Evolutionary conservation across 1,140 invertebrate genomes (phyloP).

Genomic region (Drosophila auraria): DNA sequence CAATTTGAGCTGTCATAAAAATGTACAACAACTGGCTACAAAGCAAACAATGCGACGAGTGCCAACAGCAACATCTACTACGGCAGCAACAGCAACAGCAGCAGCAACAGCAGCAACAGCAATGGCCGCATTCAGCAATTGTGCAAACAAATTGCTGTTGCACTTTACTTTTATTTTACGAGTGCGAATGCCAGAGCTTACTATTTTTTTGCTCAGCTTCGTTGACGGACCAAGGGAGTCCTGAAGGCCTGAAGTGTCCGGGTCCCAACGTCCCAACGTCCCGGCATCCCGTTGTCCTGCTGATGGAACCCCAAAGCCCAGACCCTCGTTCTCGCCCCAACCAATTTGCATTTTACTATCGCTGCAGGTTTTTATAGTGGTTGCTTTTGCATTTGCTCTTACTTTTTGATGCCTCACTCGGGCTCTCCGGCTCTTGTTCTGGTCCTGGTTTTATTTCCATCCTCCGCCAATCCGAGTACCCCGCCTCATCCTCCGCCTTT

Average conservation of each 20-base stretch:
- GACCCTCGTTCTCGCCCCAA: slow-evolving; percentile 18
- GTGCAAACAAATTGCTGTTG: slow-evolving; percentile 83
- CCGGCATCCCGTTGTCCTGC: slow-evolving; percentile 25
- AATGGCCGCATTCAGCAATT: slow-evolving; percentile 81
- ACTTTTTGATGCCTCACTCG: slow-evolving; percentile 80
- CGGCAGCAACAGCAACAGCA: slow-evolving; percentile 24
- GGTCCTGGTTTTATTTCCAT: slow-evolving; percentile 75
- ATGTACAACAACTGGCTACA: slow-evolving; percentile 81
- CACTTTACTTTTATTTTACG: slow-evolving; percentile 84
- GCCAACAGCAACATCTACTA: slow-evolving; percentile 72
- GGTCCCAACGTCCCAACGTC: slow-evolving; percentile 10
- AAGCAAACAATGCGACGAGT: slow-evolving; percentile 82
- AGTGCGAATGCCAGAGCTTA: slow-evolving; percentile 77
- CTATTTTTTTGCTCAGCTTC: slow-evolving; percentile 43
- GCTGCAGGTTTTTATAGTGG: slow-evolving; percentile 80
- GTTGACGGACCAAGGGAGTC: slow-evolving; percentile 62
- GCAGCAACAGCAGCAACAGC: slow-evolving; percentile 57
- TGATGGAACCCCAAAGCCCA: slow-evolving; percentile 9
- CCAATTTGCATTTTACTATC: slow-evolving; percentile 83
- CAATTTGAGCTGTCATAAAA: slow-evolving; percentile 83
- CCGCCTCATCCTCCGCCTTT: slow-evolving; percentile 16
- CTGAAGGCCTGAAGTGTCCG: slow-evolving; percentile 33
- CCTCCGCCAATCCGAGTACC: slow-evolving; percentile 16
- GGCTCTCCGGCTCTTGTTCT: slow-evolving; percentile 41
- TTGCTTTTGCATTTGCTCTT: slow-evolving; percentile 63